Conservation (phyloP, 2,797 vertebrate species). For the Pogonophryne albipinna region DNA sequence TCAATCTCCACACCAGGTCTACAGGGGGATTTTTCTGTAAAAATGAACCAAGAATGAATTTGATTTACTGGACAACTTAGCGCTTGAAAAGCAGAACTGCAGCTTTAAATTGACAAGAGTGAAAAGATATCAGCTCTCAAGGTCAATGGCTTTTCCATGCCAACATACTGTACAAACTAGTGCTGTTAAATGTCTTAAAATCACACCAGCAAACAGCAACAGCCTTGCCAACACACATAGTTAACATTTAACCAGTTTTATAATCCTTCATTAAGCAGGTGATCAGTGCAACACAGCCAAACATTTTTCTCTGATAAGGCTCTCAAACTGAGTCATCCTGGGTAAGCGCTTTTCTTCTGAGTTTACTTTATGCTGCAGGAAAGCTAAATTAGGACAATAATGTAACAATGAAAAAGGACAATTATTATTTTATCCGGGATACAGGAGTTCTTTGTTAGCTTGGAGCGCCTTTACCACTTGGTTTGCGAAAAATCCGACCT, state of each 20-base stretch:
- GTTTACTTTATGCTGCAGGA: constrained; percentile 48
- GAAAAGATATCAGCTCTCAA: constrained; percentile 32
- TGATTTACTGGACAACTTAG: constrained; percentile 36
- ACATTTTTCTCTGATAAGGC: constrained; percentile 35
- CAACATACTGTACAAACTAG: background rate
- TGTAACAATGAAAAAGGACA: constrained; percentile 35
- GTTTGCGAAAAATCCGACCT: background rate
- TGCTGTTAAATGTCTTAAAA: too few species aligned
- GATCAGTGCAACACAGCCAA: constrained; percentile 21
- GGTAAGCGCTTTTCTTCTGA: constrained; percentile 40
- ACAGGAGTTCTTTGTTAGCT: constrained; percentile 22
- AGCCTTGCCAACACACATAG: background rate
- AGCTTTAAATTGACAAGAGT: constrained; percentile 19
- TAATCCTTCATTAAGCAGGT: constrained; percentile 30
- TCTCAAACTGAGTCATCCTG: constrained; percentile 45
- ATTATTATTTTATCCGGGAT: constrained; percentile 31
- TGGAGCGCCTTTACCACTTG: background rate
- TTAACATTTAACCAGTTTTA: constrained; percentile 3
- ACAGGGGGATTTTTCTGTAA: constrained; percentile 12
- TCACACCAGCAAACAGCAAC: background rate
- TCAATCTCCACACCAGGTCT: background rate
- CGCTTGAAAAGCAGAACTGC: constrained; percentile 8
- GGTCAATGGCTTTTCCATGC: constrained; percentile 29
- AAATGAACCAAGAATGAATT: constrained; percentile 39
- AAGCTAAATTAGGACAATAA: constrained; percentile 38